Percentiles rank a stretch among this genome's conserved stretches.
Evolutionary conservation across 2,113 vertebrate genomes (phyloP).

Genomic region (Vimba vimba): DNA sequence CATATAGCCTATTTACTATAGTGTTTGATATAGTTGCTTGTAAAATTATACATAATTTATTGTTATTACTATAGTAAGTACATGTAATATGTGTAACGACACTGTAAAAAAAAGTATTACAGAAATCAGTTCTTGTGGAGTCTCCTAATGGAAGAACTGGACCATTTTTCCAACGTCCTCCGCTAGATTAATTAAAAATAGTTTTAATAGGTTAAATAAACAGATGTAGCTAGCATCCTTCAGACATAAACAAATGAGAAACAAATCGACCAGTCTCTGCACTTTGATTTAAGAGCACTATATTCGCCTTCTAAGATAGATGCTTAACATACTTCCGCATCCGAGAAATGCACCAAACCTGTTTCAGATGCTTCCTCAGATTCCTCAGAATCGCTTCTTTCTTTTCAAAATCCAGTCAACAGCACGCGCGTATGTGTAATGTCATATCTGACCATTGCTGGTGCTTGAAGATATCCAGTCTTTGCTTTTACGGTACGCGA

Average conservation of each 20-base stretch:
- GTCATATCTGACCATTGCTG: conserved; percentile 30
- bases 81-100: neutral
- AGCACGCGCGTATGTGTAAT: neutral
- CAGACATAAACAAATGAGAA: neutral
- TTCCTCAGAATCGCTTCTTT: conserved; percentile 50
- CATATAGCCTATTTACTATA: neutral
- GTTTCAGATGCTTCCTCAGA: conserved; percentile 19
- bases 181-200: neutral
- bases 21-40: neutral
- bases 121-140: neutral
- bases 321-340: conserved; percentile 26
- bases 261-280: neutral
- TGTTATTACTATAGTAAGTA: neutral
- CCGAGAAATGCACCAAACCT: conserved; percentile 42
- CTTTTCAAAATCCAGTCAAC: conserved; percentile 31
- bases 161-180: neutral
- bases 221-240: neutral
- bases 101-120: neutral
- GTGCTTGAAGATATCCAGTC: neutral
- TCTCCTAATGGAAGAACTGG: neutral
- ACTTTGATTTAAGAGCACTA: neutral
- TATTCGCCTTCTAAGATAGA: neutral
- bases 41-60: neutral
- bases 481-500: neutral
- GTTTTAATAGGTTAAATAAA: neutral